Evolutionary conservation across 2,113 vertebrate genomes (phyloP), one percentile per base, ranked within the genome.

Genomic region (Corythornis vintsioides): DNA sequence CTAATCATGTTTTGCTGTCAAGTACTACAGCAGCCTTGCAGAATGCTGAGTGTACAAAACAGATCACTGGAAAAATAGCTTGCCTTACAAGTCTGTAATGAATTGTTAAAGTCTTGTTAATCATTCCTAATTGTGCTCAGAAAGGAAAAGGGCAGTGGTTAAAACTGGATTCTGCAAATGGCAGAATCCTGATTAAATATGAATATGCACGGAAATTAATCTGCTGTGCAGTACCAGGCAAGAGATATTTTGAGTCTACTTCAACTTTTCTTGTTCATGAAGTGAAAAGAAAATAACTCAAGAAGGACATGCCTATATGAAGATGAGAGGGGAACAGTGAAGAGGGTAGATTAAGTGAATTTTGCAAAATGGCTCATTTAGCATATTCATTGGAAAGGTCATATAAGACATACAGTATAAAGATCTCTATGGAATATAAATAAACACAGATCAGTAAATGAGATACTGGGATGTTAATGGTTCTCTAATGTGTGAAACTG

Each of bases 161-260:
- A 77, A 86, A 77, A 91, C 21, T 60, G 64, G 47, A 52, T 88
- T 48, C 60, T 52, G 65, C 56, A 81, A 91, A 60, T 71, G 69
- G 43, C 69, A 94, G 87, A 77, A 64, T 89, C 66, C 78, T 86
- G 87, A 94, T 85, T 89, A 94, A 94, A 89, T 94, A 87, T 87
- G 86, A 93, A 87, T 89, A 88, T 77, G 72, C 42, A 85, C 3
- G 6, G 60, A 83, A 89, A 71, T 93, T 3, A 88, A 80, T 88
- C 35, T 85, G 59, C 73, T 79, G 59, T 90, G 84, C 22, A 10
- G 11, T 38, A 67, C 21, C 38, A 80, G 24, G 60, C 48, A 83
- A 60, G 72, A 73, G 75, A 64, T 85, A 86, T 85, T 94, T 89
- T 83, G 60, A 91, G 53, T 78, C 69, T 94, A 40, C n/a, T 81